Evolutionary conservation across 2,888 invertebrate species (phyloP), one percentile per base, ranked within the genome.

Genomic region (Cataglyphis albicans): DNA sequence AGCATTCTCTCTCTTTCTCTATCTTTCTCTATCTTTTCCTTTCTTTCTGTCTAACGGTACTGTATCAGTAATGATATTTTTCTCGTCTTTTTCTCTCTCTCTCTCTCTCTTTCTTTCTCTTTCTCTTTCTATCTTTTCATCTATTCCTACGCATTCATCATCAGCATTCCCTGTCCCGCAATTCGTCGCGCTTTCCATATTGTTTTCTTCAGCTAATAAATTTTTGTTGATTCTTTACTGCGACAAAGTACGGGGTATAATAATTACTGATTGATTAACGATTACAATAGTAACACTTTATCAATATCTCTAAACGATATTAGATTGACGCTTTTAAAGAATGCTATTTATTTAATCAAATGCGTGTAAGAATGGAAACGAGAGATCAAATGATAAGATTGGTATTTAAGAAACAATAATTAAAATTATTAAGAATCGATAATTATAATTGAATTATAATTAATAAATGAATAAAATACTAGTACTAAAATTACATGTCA

Each of bases 1-100:
- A 86, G 81, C 85, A 87, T 81, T 73, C 72, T 80, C 25, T 85
- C 25, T 84, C 21, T 35, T 48, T 75, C 72, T 81, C 78, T 84
- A 48, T 84, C 21, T 35, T 48, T 75, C 72, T 81, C 78, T 84
- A 48, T 81, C 44, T 48, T 59, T 63, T 76, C 63, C 48, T 70
- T 59, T 83, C 52, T 73, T 41, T 74, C 18, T 84, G 65, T 84
- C 29, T 59, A n/a, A 18, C 55, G 52, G 35, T 75, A 65, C 35
- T 32, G 15, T n/a, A 57, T 72, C 64, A 18, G 75, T 59, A 65
- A 15, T 44, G 15, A 44, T 57, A 12, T 80, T 32, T 21, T 12
- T 44, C 57, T 44, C 12, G 52, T 72, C 64, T 41, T 15, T 44
- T 3, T 12, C 15, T 38, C 38, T 38, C 9, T 38, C 38, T 38